Base-by-base conservation (phyloP, 2,797 vertebrate species). In the Taeniopygia guttata region DNA sequence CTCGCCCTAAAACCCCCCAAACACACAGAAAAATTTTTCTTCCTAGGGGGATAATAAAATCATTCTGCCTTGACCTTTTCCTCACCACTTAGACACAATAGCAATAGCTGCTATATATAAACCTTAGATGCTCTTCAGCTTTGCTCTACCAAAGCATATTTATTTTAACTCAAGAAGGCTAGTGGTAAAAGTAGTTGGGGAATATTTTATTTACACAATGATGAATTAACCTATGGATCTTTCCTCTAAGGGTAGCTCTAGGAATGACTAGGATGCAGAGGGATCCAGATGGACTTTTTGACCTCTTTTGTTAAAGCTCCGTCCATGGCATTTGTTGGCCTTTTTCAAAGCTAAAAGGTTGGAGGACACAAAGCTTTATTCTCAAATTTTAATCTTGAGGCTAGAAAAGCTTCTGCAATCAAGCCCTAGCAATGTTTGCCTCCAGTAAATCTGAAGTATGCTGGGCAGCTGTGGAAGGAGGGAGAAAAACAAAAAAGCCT, bases 401-500 rank as follows among this genome's bases (percentile, higher is more conserved):
- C 95, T 92, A 69, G 55, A 92, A 80, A 96, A 93, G 94, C 80
- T 96, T 95, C 94, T 96, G 51, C 74, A 34, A 87, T 79, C 91
- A 82, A 94, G 79, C 91, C 87, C 93, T 90, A 73, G 92, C 32
- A 36, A 56, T 5, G 21, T 42, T 75, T 93, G 87, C 88, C 80
- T 76, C 81, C 87, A 69, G 95, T 94, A 95, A 90, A 95, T 88
- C 67, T 86, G 90, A 96, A 89, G 92, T 88, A 70, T 74, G 94
- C 80, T 66, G 93, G 95, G 95, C 94, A 96, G 96, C 93, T 96
- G 95, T 79, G 93, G 88, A 95, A 94, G 88, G 49, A 96, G 67
- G 32, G 48, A 66, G 43, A 16, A 83, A 83, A 93, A 45, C 48
- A 95, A 94, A 96, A 96, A 90, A 90, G 90, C 73, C 86, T 84